Conservation (phyloP, 2,888 invertebrate species). For the Thymelicus lineola region DNA sequence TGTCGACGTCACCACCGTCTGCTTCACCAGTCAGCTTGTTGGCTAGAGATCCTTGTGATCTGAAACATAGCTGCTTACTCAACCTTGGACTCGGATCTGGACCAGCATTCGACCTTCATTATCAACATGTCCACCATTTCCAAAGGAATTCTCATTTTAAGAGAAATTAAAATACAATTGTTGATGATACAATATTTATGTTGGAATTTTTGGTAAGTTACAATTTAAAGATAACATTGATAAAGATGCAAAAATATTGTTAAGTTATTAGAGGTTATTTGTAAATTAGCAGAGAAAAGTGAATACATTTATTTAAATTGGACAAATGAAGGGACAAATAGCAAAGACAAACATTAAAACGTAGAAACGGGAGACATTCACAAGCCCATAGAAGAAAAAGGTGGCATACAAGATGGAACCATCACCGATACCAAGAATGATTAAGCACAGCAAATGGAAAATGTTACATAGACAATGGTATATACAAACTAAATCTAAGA, state of each 20-base stretch:
- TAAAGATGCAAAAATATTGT: slow-evolving; percentile 2
- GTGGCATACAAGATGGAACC: slow-evolving; percentile 73
- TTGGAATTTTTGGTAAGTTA: neutral
- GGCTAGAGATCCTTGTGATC: slow-evolving; percentile 96
- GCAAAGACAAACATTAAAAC: slow-evolving; percentile 14
- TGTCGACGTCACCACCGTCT: slow-evolving; percentile 97
- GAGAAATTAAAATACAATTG: neutral
- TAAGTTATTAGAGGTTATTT: neutral
- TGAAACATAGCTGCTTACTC: slow-evolving; percentile 88
- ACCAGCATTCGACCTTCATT: slow-evolving; percentile 79
- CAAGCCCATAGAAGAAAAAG: slow-evolving; percentile 59
- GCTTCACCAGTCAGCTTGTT: slow-evolving; percentile 97
- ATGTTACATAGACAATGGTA: slow-evolving; percentile 67
- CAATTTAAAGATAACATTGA: neutral
- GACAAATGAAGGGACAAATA: neutral
- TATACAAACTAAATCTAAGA: slow-evolving; percentile 47
- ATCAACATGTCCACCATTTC: slow-evolving; percentile 58
- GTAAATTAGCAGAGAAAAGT: neutral
- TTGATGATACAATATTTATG: neutral
- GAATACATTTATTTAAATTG: neutral
- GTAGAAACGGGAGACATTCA: slow-evolving; percentile 46
- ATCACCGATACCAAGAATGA: slow-evolving; percentile 84
- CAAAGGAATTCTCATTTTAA: neutral
- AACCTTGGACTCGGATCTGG: slow-evolving; percentile 85
- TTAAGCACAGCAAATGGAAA: slow-evolving; percentile 78